A percentile compares a stretch with the other conserved stretches of the same genome.
Evolutionary conservation across 1,140 invertebrate species (phyloP).

Genomic region (Phocides pigmalion): DNA sequence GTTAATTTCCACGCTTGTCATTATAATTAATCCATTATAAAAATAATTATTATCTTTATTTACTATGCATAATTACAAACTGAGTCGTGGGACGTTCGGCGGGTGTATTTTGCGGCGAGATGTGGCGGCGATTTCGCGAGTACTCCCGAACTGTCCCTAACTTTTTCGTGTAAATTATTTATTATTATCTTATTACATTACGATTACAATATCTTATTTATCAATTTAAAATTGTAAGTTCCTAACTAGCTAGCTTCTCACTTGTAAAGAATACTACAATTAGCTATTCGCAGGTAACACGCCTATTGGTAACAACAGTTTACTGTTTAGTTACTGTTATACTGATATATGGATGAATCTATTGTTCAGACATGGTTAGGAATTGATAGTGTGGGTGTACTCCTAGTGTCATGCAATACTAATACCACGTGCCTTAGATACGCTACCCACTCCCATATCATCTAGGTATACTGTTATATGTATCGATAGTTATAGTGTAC

Average conservation of each 20-base stretch:
- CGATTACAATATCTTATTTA: conserved; percentile 68
- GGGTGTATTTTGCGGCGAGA: conserved; percentile 68
- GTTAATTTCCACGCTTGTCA: conserved; percentile 55
- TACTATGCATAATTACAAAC: conserved; percentile 71
- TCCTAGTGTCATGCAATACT: conserved; percentile 58
- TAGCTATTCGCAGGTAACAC: conserved; percentile 38
- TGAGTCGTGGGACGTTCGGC: conserved; percentile 58
- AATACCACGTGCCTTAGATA: conserved; percentile 79
- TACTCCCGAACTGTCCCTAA: conserved; percentile 65
- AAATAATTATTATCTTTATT: conserved; percentile 58
- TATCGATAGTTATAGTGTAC: conserved; percentile 80
- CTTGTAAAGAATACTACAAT: conserved; percentile 57
- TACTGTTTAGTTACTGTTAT: conserved; percentile 21
- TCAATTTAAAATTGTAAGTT: conserved; percentile 78
- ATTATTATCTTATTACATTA: conserved; percentile 65
- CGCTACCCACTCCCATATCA: conserved; percentile 76
- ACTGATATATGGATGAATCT: conserved; percentile 20
- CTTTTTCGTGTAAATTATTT: conserved; percentile 74
- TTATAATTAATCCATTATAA: conserved; percentile 62
- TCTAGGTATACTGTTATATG: conserved; percentile 72
- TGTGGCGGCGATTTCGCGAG: conserved; percentile 56
- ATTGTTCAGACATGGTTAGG: conserved; percentile 28
- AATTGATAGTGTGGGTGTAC: conserved; percentile 32
- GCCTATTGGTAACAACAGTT: conserved; percentile 10
- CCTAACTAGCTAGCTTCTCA: conserved; percentile 79